phyloP scores from a whole-genome alignment of 2,888 invertebrate species.

The Drosophila acutilabella region DNA sequence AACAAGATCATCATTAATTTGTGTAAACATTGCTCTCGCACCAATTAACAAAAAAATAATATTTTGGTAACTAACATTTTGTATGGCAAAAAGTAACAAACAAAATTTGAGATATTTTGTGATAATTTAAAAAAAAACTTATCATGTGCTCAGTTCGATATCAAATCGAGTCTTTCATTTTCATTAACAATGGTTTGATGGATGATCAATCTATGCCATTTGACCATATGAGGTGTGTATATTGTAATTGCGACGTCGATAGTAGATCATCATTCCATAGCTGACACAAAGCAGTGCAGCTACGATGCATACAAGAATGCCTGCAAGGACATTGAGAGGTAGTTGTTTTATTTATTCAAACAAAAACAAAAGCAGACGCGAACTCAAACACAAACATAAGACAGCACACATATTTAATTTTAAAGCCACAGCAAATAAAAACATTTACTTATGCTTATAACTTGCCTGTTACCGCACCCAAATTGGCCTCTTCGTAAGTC shows the following conservation, averaged over 20 bases:
- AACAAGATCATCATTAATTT: constrained; percentile 21
- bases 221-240: constrained; percentile 80
- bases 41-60: constrained; percentile 3
- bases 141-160: constrained; percentile 1
- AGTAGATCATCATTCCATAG: constrained; percentile 80
- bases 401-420: background rate
- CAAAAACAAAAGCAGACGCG: background rate
- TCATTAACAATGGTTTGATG: background rate
- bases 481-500: constrained; percentile 84
- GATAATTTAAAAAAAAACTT: constrained; percentile 26
- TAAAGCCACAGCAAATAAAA: background rate
- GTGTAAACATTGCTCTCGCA: constrained; percentile 9
- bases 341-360: background rate
- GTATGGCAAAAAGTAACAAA: constrained; percentile 25
- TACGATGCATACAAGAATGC: constrained; percentile 79
- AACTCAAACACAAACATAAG: background rate
- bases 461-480: constrained; percentile 82
- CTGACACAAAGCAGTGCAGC: constrained; percentile 75
- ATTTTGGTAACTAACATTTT: constrained; percentile 17
- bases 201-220: constrained; percentile 72
- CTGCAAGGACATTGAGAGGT: constrained; percentile 41
- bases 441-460: constrained; percentile 3
- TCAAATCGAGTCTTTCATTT: constrained; percentile 5
- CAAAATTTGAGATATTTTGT: constrained; percentile 24
- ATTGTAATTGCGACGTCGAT: constrained; percentile 81